Evolutionary conservation across 2,888 invertebrate genomes (phyloP), one percentile per base, ranked within the genome.

Genomic region (Crocallis elinguaria): DNA sequence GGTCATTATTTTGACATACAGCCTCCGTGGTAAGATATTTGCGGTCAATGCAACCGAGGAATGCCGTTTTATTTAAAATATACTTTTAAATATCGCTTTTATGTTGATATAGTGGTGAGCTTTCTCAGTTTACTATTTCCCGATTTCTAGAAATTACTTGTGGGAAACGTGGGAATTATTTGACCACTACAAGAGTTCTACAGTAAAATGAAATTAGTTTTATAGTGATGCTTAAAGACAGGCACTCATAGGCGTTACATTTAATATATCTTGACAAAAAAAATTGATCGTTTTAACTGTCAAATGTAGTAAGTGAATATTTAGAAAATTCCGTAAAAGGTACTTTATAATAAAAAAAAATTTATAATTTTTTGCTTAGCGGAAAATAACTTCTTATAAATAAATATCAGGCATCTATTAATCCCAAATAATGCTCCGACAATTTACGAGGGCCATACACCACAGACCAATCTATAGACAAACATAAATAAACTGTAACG

Each of bases 1-100:
- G 83, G 85, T 86, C 87, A 88, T 91, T 90, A 92, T 88, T 90
- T 88, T 91, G 91, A 92, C 87, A 86, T 82, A 92, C 78, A 77
- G 73, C 85, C 82, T 80, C 78, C 74, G 78, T 67, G 75, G 82
- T 77, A 72, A 71, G 73, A 79, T 77, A 79, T 84, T 82, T 90
- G 88, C 87, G 89, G 89, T 89, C 88, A 89, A 85, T 84, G 81
- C 83, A 82, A 74, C 73, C 74, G 70, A 74, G 77, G 75, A 82
- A 82, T 80, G 81, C 79, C 82, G 75, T 78, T 83, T 84, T 85
- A 86, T 86, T 75, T 80, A 73, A 79, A 84, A 82, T 84, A 80
- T 77, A 83, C 71, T 81, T 82, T 86, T 84, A 82, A 83, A 85
- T 83, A 80, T 76, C 60, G 54, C 66, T 73, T 75, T 43, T 75